Evolutionary conservation across 1,140 invertebrate species (phyloP).

Genomic region (Diorhabda elongata): DNA sequence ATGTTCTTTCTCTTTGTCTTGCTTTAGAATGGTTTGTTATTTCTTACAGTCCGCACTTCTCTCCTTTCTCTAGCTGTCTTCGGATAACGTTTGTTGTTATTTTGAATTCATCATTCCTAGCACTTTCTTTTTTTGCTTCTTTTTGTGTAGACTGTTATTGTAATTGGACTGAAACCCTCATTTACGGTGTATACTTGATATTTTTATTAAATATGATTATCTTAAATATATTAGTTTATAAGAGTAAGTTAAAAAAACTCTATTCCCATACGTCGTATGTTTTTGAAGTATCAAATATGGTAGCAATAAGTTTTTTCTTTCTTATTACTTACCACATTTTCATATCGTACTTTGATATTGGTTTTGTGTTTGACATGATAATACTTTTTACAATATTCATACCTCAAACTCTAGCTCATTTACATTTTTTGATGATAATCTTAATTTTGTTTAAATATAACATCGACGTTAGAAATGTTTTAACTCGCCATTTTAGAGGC

Average conservation of each 20-base stretch:
- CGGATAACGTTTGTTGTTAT: background rate
- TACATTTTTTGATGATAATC: background rate
- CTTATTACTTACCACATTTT: background rate
- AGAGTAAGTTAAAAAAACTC: background rate
- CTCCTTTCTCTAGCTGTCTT: background rate
- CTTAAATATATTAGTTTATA: background rate
- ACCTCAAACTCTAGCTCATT: background rate
- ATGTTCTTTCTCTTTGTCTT: background rate
- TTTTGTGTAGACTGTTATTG: background rate
- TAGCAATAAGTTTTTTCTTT: background rate
- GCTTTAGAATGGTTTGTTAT: background rate
- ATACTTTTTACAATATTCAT: background rate
- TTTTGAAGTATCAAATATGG: background rate
- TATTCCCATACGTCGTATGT: background rate
- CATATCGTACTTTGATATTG: background rate
- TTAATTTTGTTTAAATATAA: background rate
- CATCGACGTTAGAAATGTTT: background rate
- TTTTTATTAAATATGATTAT: background rate
- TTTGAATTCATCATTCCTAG: background rate
- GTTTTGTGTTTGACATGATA: background rate
- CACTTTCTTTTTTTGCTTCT: background rate
- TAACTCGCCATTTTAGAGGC: background rate
- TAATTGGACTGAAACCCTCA: background rate
- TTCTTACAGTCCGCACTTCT: background rate
- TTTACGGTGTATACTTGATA: background rate